Evolutionary conservation across 2,797 vertebrate genomes (phyloP).

Genomic region (Lates japonicus): DNA sequence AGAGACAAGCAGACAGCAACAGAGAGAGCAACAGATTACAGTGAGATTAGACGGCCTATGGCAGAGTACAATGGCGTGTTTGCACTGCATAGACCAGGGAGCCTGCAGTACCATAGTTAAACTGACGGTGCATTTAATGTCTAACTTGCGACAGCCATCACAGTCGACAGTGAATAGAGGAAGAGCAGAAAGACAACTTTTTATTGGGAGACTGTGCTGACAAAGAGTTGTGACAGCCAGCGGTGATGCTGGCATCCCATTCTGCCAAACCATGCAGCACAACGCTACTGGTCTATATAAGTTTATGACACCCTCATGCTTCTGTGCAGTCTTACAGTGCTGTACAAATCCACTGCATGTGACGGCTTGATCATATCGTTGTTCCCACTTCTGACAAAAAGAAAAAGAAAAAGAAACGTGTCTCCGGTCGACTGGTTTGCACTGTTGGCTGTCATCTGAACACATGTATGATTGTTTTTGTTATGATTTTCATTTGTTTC

Average conservation of each 20-base stretch:
- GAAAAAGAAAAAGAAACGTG: neutral
- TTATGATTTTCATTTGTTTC: neutral
- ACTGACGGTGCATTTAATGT: constrained; percentile 54
- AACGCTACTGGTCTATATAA: constrained; percentile 21
- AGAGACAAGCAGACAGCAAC: constrained; percentile 1
- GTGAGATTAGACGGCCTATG: constrained; percentile 34
- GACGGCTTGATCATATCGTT: constrained; percentile 21
- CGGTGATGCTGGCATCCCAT: constrained; percentile 17
- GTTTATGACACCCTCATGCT: constrained; percentile 19
- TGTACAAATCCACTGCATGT: neutral
- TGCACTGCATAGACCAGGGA: constrained; percentile 33
- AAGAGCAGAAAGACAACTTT: constrained; percentile 41
- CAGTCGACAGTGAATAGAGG: constrained; percentile 23
- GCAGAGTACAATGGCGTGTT: constrained; percentile 27
- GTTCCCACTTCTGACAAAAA: neutral
- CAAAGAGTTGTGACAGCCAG: constrained; percentile 42
- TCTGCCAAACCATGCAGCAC: constrained; percentile 33
- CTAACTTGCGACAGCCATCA: constrained; percentile 50
- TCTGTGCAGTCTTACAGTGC: constrained; percentile 24
- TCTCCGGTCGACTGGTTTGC: constrained; percentile 1
- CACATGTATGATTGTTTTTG: neutral
- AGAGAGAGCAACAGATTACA: constrained; percentile 31
- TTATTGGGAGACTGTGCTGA: constrained; percentile 48
- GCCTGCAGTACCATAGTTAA: constrained; percentile 50
- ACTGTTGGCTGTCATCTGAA: neutral